Evolutionary conservation across 2,888 invertebrate genomes (phyloP).

Genomic region (Tenthredo mesomela): DNA sequence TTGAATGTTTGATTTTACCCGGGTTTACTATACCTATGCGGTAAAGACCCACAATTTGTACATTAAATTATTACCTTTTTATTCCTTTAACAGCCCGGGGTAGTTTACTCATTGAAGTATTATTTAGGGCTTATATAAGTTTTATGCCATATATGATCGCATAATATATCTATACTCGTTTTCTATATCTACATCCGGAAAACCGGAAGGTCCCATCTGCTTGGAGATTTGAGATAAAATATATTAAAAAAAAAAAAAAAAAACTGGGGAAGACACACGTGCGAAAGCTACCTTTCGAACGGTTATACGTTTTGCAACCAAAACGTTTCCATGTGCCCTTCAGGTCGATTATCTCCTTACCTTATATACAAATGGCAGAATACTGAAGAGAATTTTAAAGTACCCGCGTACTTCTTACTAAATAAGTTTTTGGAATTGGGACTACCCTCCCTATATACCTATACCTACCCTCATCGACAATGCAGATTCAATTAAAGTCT

Average conservation of each 20-base stretch:
- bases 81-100: neutral
- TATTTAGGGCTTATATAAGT: neutral
- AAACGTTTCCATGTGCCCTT: neutral
- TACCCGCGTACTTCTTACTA: neutral
- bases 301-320: neutral
- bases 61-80: neutral
- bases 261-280: neutral
- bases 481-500: slow-evolving; percentile 72
- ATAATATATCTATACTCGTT: no score
- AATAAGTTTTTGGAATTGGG: neutral
- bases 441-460: neutral
- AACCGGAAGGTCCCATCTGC: neutral
- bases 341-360: neutral
- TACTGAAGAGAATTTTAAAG: neutral
- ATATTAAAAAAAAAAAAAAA: no score
- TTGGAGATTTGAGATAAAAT: neutral
- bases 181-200: neutral
- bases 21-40: neutral
- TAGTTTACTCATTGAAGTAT: neutral
- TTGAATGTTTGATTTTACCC: slow-evolving; percentile 30
- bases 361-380: neutral
- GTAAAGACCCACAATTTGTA: neutral
- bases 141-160: neutral
- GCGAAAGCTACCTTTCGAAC: neutral
- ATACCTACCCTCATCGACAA: slow-evolving; percentile 59